These are phyloP conservation scores for Nephrocerus scutellatus DNA, from an alignment of 2,888 invertebrate species.

Conservation along the genomic window DNA sequence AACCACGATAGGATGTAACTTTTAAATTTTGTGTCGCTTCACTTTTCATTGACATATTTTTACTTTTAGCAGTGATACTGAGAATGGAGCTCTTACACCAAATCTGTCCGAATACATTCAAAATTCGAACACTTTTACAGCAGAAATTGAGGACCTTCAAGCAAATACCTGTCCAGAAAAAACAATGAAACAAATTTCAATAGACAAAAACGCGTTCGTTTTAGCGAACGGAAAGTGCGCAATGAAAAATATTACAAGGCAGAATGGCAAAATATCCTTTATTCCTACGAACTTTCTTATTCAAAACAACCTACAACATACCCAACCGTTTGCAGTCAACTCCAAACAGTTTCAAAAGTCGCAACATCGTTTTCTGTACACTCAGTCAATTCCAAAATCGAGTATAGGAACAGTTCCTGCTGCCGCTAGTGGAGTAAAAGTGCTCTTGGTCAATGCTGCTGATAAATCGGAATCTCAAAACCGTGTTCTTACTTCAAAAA, in stretches of 20 bases:
- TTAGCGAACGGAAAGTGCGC: too few relatives aligned
- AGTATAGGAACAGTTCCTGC: too few relatives aligned
- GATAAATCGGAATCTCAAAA: too few relatives aligned
- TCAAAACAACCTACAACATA: constrained; percentile 39
- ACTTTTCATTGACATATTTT: constrained; percentile 1
- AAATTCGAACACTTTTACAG: constrained; percentile 27
- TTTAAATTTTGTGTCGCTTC: too few relatives aligned
- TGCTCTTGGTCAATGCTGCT: constrained; percentile 40
- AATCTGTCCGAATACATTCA: constrained; percentile 34
- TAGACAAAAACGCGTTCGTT: too few relatives aligned
- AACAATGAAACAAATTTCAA: constrained; percentile 3
- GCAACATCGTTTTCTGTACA: constrained; percentile 26
- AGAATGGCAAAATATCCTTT: constrained; percentile 43
- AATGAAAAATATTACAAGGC: too few relatives aligned
- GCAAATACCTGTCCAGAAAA: constrained; percentile 4
- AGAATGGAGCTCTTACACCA: constrained; percentile 24
- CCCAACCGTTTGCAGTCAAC: constrained; percentile 21
- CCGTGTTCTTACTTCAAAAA: too few relatives aligned
- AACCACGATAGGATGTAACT: constrained; percentile 4
- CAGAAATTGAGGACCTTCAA: constrained; percentile 24
- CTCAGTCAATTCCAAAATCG: constrained; percentile 17
- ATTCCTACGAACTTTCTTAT: constrained; percentile 47
- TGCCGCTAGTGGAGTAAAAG: too few relatives aligned
- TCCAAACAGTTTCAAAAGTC: constrained; percentile 14
- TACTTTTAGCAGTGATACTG: constrained; percentile 14